These are phyloP conservation scores for Lacerta viridis DNA, from an alignment of 2,797 vertebrate species.

Conservation along the genomic window DNA sequence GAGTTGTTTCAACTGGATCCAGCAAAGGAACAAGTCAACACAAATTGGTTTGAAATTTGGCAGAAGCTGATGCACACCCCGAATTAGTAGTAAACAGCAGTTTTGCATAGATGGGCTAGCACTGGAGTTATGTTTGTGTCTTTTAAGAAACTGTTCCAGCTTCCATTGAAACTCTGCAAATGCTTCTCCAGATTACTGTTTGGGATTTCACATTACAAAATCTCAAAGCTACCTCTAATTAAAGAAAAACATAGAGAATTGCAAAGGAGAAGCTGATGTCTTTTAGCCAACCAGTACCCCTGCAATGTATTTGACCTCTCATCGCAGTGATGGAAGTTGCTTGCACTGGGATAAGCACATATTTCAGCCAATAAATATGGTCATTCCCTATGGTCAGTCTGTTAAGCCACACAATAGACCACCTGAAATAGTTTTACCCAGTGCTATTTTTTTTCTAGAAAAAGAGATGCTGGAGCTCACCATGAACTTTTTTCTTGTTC, in stretches of 20 bases:
- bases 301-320: background rate
- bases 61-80: too few species aligned
- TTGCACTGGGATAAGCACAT: background rate
- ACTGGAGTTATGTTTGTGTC: background rate
- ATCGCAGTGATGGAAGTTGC: background rate
- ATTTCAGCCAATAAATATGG: background rate
- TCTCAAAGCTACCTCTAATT: background rate
- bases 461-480: too few species aligned
- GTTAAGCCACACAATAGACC: background rate
- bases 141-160: background rate
- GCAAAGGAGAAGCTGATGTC: background rate
- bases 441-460: too few species aligned
- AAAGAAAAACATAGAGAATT: too few species aligned
- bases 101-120: background rate
- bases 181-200: background rate
- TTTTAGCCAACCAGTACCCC: background rate
- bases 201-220: background rate
- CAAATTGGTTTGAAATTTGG: too few species aligned
- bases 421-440: background rate
- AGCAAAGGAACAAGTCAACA: too few species aligned
- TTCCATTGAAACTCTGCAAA: background rate
- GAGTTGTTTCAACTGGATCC: too few species aligned
- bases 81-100: too few species aligned
- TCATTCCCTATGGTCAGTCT: background rate
- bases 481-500: too few species aligned